Evolutionary conservation across 1,140 invertebrate species (phyloP).

Genomic region (Neotoxoptera formosana): DNA sequence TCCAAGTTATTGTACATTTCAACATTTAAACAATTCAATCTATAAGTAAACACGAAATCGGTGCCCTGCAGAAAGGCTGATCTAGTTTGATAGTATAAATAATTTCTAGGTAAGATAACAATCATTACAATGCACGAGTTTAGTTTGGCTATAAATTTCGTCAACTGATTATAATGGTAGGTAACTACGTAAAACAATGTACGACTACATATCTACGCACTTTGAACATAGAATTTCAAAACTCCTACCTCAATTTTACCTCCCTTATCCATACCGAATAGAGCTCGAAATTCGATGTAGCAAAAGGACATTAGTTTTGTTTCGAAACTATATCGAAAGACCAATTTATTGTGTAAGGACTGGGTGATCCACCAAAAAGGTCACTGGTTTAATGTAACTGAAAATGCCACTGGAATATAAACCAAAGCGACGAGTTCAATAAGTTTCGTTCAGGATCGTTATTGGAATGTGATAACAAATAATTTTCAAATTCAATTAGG

Average conservation of each 20-base stretch:
- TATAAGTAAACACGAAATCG: not conserved
- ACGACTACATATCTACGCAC: not conserved
- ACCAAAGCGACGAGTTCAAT: not conserved
- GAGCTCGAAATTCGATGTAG: not conserved
- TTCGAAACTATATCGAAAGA: not conserved
- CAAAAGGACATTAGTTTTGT: constrained; percentile 41
- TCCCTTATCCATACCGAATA: not conserved
- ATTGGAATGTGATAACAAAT: not conserved
- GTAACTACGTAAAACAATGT: not conserved
- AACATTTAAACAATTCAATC: not conserved
- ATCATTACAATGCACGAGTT: not conserved
- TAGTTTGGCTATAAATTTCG: constrained; percentile 5
- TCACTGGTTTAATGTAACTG: not conserved
- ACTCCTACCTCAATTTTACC: not conserved
- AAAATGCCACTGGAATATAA: not conserved
- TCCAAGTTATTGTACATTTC: not conserved
- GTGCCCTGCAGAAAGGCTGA: not conserved
- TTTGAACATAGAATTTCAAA: not conserved
- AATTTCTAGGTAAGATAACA: not conserved
- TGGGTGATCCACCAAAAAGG: not conserved
- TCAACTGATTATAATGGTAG: not conserved
- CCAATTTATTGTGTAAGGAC: not conserved
- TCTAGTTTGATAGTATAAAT: not conserved
- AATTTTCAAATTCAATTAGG: not conserved
- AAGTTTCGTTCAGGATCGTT: not conserved